A percentile compares a stretch with the other conserved stretches of the same genome.
These are phyloP conservation scores for Papilio machaon DNA, from an alignment of 1,140 invertebrate genomes.

Conservation along the genomic window DNA sequence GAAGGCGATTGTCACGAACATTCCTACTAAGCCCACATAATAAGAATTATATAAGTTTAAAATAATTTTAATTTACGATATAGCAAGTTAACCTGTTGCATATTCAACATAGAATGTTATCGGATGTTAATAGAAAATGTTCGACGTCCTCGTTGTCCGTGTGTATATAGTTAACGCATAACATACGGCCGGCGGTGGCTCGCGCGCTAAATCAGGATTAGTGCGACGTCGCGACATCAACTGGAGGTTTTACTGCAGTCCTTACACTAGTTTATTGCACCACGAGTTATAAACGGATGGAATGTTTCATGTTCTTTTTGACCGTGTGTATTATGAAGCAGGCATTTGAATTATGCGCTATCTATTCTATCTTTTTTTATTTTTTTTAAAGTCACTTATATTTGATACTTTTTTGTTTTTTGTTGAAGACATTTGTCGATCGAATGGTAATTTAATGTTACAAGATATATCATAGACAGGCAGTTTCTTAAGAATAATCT, in stretches of 20 bases:
- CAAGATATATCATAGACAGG: neutral
- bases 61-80: neutral
- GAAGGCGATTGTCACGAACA: no score
- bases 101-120: neutral
- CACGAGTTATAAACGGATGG: constrained; percentile 45
- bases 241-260: constrained; percentile 67
- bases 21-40: no score
- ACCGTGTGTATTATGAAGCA: constrained; percentile 26
- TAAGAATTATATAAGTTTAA: neutral
- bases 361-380: neutral
- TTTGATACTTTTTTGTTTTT: neutral
- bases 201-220: constrained; percentile 77
- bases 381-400: neutral
- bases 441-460: neutral
- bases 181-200: constrained; percentile 61
- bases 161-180: constrained; percentile 61
- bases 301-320: constrained; percentile 31
- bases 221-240: constrained; percentile 68
- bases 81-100: neutral
- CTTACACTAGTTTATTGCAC: constrained; percentile 68
- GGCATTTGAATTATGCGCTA: constrained; percentile 17
- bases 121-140: constrained; percentile 20
- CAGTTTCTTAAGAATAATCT: neutral
- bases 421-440: neutral
- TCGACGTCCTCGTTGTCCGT: constrained; percentile 39